phyloP scores from a whole-genome alignment of 2,888 invertebrate genomes.

The Leuctra nigra region DNA sequence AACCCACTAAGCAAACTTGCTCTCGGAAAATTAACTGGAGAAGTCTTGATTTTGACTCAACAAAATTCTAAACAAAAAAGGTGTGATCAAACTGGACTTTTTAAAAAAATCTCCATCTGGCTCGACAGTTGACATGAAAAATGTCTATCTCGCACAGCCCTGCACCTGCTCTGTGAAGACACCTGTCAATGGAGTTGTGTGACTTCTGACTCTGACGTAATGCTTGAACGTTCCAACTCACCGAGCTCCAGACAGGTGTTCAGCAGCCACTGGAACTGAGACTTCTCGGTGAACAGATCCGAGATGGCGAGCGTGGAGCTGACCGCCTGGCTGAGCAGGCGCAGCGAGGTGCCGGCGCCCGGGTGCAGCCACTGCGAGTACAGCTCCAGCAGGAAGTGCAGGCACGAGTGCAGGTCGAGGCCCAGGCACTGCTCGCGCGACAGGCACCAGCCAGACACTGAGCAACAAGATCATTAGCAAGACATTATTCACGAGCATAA shows the following conservation, averaged over 20 bases:
- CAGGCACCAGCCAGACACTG: slow-evolving; percentile 32
- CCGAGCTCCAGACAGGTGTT: slow-evolving; percentile 58
- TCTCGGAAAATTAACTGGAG: too few species aligned
- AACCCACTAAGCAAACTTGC: too few species aligned
- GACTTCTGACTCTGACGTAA: too few species aligned
- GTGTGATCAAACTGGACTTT: too few species aligned
- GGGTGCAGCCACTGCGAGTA: slow-evolving; percentile 68
- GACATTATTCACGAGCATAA: neutral
- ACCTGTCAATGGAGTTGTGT: too few species aligned
- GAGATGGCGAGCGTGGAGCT: slow-evolving; percentile 64
- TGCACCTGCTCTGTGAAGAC: too few species aligned
- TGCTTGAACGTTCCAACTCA: too few species aligned
- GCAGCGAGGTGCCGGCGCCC: slow-evolving; percentile 42
- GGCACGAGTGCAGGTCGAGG: slow-evolving; percentile 86
- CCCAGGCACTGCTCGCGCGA: slow-evolving; percentile 45
- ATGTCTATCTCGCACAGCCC: neutral
- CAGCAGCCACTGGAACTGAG: slow-evolving; percentile 75
- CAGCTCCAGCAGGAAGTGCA: slow-evolving; percentile 86
- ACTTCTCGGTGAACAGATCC: slow-evolving; percentile 66
- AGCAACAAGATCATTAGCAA: slow-evolving; percentile 3
- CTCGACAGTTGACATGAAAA: too few species aligned
- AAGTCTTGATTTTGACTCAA: too few species aligned
- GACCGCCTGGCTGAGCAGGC: slow-evolving; percentile 50
- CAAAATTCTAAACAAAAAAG: too few species aligned
- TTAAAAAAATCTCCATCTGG: too few species aligned